A percentile compares a stretch with the other conserved stretches of the same genome.
phyloP scores from a whole-genome alignment of 2,113 vertebrate genomes.

The Notothenia coriiceps region DNA sequence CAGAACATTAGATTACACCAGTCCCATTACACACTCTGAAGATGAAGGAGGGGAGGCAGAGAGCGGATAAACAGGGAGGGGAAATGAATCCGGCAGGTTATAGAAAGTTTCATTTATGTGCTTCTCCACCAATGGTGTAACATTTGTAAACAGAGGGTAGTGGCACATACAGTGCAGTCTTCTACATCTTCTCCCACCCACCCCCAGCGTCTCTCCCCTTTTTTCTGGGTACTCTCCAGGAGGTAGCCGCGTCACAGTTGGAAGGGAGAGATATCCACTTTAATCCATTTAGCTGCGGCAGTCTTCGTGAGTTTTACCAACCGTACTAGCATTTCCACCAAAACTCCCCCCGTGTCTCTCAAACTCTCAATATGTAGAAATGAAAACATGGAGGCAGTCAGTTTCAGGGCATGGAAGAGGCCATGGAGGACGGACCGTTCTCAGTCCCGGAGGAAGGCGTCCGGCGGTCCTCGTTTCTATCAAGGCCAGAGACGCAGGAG shows the following conservation, averaged over 20 bases:
- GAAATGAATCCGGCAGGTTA: constrained; percentile 21
- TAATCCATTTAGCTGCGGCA: constrained; percentile 51
- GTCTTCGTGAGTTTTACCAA: constrained; percentile 48
- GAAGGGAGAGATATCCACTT: constrained; percentile 63
- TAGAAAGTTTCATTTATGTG: constrained; percentile 65
- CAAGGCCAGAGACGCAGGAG: constrained; percentile 59
- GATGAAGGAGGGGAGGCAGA: constrained; percentile 10
- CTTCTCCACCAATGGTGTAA: constrained; percentile 61
- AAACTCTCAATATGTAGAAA: constrained; percentile 68
- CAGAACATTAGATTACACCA: constrained; percentile 66
- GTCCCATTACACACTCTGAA: constrained; percentile 59
- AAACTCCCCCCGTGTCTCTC: neutral
- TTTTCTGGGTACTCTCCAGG: constrained; percentile 49
- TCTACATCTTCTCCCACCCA: constrained; percentile 31
- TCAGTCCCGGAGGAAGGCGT: constrained; percentile 39
- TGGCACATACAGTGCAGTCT: constrained; percentile 35
- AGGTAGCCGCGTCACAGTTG: constrained; percentile 74
- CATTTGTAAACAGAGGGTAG: constrained; percentile 80
- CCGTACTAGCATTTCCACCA: constrained; percentile 3
- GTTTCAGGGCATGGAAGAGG: constrained; percentile 64
- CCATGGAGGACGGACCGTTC: constrained; percentile 44
- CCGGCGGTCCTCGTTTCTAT: constrained; percentile 39
- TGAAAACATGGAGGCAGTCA: constrained; percentile 74
- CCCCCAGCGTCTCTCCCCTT: constrained; percentile 11
- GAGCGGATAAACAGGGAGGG: constrained; percentile 18